phyloP scores from a whole-genome alignment of 2,113 vertebrate genomes.

The Phaethornis superciliosus region DNA sequence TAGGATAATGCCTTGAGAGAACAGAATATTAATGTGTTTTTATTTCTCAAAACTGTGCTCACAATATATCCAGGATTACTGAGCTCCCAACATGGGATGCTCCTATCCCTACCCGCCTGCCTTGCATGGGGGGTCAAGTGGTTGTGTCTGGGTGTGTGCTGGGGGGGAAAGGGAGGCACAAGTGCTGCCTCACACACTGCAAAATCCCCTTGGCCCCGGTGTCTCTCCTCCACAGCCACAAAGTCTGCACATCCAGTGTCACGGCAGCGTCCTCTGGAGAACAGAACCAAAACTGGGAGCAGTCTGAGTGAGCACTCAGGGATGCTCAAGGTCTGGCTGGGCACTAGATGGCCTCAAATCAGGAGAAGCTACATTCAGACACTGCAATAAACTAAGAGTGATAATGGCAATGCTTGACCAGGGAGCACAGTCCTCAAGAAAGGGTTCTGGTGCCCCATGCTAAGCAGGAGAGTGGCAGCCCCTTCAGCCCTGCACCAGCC shows the following conservation, averaged over 20 bases:
- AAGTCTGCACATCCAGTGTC: neutral
- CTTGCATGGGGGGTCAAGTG: neutral
- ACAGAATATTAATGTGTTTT: conserved; percentile 71
- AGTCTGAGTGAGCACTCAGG: rapidly evolving
- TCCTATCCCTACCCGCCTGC: neutral
- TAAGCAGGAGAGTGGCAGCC: neutral
- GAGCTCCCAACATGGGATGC: neutral
- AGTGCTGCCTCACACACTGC: neutral
- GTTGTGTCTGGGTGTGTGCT: neutral
- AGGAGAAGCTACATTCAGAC: neutral
- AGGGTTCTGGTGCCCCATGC: neutral
- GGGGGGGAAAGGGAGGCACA: neutral
- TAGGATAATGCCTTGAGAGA: conserved; percentile 67
- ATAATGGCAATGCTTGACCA: neutral
- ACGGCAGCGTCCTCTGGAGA: rapidly evolving
- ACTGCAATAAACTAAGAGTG: neutral
- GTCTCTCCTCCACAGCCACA: neutral
- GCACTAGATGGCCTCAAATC: neutral
- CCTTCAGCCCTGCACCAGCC: neutral
- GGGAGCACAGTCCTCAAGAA: neutral
- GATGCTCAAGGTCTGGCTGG: neutral
- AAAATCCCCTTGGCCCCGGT: neutral
- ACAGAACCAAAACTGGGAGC: neutral
- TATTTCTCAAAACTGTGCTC: conserved; percentile 60
- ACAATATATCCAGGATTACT: conserved; percentile 37